phyloP scores from a whole-genome alignment of 2,113 vertebrate species.

The Cyprinodon variegatus region DNA sequence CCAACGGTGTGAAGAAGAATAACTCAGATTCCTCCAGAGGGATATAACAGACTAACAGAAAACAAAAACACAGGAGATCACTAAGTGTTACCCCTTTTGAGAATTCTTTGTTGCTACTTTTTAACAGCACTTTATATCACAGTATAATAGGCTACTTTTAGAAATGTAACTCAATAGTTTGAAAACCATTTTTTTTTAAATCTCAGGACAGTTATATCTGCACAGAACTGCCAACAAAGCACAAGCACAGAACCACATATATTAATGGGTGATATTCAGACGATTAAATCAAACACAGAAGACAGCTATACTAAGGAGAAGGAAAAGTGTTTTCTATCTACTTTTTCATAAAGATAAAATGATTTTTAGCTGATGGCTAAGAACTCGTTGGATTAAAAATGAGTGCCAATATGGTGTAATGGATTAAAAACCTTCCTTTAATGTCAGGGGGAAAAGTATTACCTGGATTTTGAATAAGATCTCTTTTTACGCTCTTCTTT shows the following conservation, averaged over 20 bases:
- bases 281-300: not conserved
- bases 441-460: slow-evolving; percentile 42
- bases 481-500: slow-evolving; percentile 47
- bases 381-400: not conserved
- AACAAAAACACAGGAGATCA: not conserved
- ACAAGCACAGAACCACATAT: slow-evolving; percentile 2
- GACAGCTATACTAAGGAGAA: not conserved
- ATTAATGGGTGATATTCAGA: not conserved
- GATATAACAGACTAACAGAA: not conserved
- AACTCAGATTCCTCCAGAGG: not conserved
- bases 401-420: not conserved
- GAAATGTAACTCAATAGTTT: not conserved
- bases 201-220: slow-evolving; percentile 19
- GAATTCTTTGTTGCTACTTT: not conserved
- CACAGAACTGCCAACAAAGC: slow-evolving; percentile 51
- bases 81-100: not conserved
- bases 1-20: not conserved
- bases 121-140: not conserved
- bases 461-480: slow-evolving; percentile 46
- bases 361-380: not conserved
- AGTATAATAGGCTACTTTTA: not conserved
- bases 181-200: not conserved
- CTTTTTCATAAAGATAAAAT: not conserved
- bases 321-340: not conserved
- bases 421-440: slow-evolving; percentile 40